Evolutionary conservation across 2,888 invertebrate genomes (phyloP).

Genomic region (Glaucopsyche alexis): DNA sequence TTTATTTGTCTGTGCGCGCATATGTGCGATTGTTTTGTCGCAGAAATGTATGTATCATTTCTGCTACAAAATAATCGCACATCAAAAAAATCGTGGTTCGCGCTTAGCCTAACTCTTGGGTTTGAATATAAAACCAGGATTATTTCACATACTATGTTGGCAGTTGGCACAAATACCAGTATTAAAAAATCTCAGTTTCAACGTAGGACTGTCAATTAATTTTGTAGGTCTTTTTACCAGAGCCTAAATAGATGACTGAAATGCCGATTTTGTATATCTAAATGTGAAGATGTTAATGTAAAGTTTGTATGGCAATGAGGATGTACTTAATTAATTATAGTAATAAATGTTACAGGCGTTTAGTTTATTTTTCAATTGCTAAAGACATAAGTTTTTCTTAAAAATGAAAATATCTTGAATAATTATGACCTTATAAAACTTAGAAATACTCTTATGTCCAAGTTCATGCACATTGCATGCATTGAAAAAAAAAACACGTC

Average conservation of each 20-base stretch:
- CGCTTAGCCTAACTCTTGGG: neutral
- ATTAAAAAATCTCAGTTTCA: constrained; percentile 28
- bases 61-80: too few relatives aligned
- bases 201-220: constrained; percentile 25
- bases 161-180: constrained; percentile 23
- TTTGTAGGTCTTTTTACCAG: constrained; percentile 21
- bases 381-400: neutral
- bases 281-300: constrained; percentile 40
- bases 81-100: too few relatives aligned
- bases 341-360: neutral
- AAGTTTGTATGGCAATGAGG: constrained; percentile 51
- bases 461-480: too few relatives aligned
- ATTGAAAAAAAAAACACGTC: too few relatives aligned
- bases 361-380: neutral
- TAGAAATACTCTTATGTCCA: too few relatives aligned
- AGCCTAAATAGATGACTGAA: constrained; percentile 28
- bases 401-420: too few relatives aligned
- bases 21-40: too few relatives aligned
- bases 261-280: constrained; percentile 16
- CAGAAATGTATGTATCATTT: too few relatives aligned
- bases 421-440: too few relatives aligned
- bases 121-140: neutral
- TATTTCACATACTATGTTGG: neutral
- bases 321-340: constrained; percentile 60
- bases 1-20: too few relatives aligned